Conservation (phyloP, 2,113 vertebrate species). For the Anoura caudifer region DNA sequence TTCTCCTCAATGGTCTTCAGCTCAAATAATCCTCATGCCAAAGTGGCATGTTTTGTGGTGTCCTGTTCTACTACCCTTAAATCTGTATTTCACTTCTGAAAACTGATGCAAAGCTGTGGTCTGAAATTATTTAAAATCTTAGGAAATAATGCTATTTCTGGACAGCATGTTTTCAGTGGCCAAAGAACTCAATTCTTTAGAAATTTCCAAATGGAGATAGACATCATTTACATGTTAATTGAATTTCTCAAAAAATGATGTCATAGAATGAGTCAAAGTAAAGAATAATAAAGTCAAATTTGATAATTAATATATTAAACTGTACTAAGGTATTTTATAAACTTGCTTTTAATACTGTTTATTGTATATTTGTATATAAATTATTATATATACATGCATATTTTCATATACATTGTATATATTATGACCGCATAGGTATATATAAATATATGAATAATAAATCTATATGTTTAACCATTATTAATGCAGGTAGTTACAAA, state of each 20-base stretch:
- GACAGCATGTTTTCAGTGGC: neutral
- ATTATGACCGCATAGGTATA: neutral
- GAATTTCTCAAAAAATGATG: neutral
- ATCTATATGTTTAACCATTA: neutral
- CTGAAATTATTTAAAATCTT: neutral
- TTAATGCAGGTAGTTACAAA: neutral
- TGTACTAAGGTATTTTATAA: neutral
- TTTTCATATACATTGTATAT: neutral
- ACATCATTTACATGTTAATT: neutral
- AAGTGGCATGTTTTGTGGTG: neutral
- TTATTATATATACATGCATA: neutral
- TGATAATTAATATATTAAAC: neutral
- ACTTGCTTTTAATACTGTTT: neutral
- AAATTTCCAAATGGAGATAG: neutral
- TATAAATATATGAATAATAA: neutral
- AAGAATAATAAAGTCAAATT: neutral
- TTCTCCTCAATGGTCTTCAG: neutral
- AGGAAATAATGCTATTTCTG: neutral
- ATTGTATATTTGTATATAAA: neutral
- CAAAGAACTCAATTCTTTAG: neutral
- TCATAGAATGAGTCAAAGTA: neutral
- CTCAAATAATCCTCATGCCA: neutral
- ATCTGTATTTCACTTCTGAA: neutral
- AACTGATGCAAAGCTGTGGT: neutral
- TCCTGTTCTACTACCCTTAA: neutral